phyloP scores from a whole-genome alignment of 2,113 vertebrate species.

The Pelodiscus sinensis region DNA sequence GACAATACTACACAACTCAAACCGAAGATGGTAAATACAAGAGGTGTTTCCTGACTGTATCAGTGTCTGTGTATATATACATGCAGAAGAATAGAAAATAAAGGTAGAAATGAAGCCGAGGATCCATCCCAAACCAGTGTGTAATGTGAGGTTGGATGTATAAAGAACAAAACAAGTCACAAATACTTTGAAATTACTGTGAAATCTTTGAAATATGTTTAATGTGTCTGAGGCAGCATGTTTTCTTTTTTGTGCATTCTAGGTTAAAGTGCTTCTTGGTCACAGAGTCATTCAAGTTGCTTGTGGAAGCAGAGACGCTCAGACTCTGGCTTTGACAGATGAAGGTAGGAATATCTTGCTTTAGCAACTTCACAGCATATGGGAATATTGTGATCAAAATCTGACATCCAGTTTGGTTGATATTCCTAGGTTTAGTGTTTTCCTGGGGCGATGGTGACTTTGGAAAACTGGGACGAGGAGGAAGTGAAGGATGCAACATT shows the following conservation, averaged over 20 bases:
- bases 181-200: background rate
- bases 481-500: conserved; percentile 97
- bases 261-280: conserved; percentile 97
- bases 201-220: background rate
- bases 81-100: background rate
- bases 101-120: background rate
- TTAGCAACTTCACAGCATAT: accelerated
- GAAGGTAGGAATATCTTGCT: conserved; percentile 83
- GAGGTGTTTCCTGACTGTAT: background rate
- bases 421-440: conserved; percentile 90
- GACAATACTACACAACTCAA: conserved; percentile 98
- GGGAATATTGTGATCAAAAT: background rate
- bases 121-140: accelerated
- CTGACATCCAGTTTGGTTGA: conserved; percentile 44
- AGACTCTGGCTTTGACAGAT: conserved; percentile 95
- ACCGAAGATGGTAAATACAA: conserved; percentile 91
- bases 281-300: conserved; percentile 97
- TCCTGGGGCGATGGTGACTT: conserved; percentile 99
- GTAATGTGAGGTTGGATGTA: background rate
- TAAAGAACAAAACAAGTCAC: background rate
- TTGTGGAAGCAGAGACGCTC: conserved; percentile 96
- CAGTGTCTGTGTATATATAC: background rate
- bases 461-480: conserved; percentile 95
- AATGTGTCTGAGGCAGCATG: background rate
- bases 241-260: background rate